These are phyloP conservation scores for Chondrosia reniformis DNA, from an alignment of 37 sponge, comb jelly and placozoan genomes.

Conservation along the genomic window DNA sequence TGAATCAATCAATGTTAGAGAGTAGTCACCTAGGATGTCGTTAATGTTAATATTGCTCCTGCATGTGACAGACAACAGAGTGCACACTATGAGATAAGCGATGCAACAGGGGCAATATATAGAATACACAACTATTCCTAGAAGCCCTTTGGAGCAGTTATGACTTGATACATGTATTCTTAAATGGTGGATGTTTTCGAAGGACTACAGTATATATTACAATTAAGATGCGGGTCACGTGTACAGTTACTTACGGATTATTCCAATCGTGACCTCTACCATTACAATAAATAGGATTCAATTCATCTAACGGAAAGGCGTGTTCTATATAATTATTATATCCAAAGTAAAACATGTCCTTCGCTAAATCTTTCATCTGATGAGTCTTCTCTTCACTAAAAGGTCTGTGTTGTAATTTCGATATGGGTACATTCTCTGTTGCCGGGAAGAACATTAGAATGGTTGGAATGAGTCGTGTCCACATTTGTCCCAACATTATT, in stretches of 20 bases:
- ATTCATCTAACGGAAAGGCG: conserved; percentile 97
- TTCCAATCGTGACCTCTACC: conserved; percentile 93
- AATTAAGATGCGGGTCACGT: background rate
- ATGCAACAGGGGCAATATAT: no score
- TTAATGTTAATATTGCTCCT: conserved; percentile 91
- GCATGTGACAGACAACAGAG: no score
- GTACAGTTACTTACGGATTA: conserved; percentile 72
- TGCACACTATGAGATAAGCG: no score
- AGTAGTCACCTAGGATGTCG: conserved; percentile 93
- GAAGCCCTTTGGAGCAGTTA: no score
- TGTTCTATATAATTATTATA: conserved; percentile 94
- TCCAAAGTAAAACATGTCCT: conserved; percentile 93
- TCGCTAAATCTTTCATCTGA: conserved; percentile 46
- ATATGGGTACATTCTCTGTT: conserved; percentile 10
- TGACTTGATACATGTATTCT: no score
- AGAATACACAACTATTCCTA: no score
- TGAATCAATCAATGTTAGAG: conserved; percentile 87
- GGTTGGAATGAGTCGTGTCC: conserved; percentile 29
- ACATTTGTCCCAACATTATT: conserved; percentile 39
- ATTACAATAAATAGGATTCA: conserved; percentile 86
- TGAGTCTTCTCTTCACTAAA: conserved; percentile 57
- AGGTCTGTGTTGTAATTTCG: conserved; percentile 47
- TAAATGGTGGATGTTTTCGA: no score
- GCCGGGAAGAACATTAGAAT: conserved; percentile 38
- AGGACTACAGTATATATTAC: no score